Conservation (phyloP, 2,113 vertebrate species). For the Numida meleagris region DNA sequence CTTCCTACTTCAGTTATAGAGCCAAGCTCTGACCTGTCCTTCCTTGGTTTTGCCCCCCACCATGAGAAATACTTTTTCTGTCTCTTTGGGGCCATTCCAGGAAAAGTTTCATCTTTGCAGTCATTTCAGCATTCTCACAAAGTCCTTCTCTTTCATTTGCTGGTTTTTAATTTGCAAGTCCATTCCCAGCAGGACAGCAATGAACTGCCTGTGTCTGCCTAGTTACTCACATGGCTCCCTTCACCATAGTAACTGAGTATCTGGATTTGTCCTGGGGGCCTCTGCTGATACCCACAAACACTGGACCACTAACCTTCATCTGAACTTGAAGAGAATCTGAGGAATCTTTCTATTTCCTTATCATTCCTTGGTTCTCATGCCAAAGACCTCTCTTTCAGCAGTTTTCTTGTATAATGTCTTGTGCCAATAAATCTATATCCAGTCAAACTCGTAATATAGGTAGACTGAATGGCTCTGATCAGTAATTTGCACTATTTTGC, state of each 20-base stretch:
- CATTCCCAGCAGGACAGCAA: not conserved
- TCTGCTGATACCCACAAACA: not conserved
- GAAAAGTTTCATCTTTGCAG: not conserved
- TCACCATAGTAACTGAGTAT: conserved; percentile 3
- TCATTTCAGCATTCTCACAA: not conserved
- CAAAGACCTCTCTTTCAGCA: not conserved
- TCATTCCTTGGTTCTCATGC: not conserved
- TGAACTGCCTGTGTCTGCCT: conserved; percentile 1
- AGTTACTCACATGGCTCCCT: not conserved
- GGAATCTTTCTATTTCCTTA: not conserved
- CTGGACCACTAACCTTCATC: not conserved
- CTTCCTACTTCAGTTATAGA: not conserved
- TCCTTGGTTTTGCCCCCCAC: not conserved
- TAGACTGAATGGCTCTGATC: not conserved
- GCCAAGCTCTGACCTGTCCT: not conserved
- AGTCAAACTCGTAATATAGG: not conserved
- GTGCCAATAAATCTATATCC: not conserved
- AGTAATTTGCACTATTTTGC: not conserved
- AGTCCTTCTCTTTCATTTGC: conserved; percentile 46
- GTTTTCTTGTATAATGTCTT: not conserved
- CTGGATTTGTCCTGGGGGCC: not conserved
- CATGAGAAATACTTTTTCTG: not conserved
- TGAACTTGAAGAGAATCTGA: not conserved
- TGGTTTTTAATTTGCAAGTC: conserved; percentile 40
- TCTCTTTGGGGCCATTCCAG: not conserved